A percentile compares a stretch with the other conserved stretches of the same genome.
phyloP scores from a whole-genome alignment of 2,888 invertebrate species.

The Lamproptera curius region DNA sequence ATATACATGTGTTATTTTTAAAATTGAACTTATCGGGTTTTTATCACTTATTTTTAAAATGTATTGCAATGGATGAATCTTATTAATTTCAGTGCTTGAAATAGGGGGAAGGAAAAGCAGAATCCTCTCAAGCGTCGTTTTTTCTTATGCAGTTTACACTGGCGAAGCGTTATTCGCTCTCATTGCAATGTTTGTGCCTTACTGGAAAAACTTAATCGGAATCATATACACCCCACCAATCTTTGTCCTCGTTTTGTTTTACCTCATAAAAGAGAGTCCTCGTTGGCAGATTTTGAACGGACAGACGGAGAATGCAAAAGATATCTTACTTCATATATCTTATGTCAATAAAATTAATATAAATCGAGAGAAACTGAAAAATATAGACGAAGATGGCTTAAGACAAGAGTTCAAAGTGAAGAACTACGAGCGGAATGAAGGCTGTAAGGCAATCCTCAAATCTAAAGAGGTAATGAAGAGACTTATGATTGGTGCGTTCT shows the following conservation, averaged over 20 bases:
- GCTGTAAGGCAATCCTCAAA: constrained; percentile 38
- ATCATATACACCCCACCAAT: constrained; percentile 49
- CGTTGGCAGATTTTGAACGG: constrained; percentile 59
- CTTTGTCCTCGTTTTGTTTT: constrained; percentile 44
- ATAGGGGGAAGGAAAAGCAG: constrained; percentile 47
- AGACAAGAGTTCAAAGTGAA: constrained; percentile 49
- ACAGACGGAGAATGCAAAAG: constrained; percentile 47
- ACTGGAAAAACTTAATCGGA: constrained; percentile 53
- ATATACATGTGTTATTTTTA: too few relatives aligned
- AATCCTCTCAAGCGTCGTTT: constrained; percentile 49
- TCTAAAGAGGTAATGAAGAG: constrained; percentile 51
- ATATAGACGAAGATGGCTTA: constrained; percentile 38
- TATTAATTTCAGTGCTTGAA: too few relatives aligned
- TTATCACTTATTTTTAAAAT: too few relatives aligned
- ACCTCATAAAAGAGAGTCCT: constrained; percentile 51
- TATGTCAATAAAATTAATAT: constrained; percentile 48
- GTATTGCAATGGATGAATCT: too few relatives aligned
- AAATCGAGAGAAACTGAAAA: constrained; percentile 39
- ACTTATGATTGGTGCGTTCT: constrained; percentile 39
- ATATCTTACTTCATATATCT: constrained; percentile 41
- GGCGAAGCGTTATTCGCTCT: constrained; percentile 53
- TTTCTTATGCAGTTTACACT: constrained; percentile 50
- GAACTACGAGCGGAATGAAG: constrained; percentile 42
- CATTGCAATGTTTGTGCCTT: constrained; percentile 50
- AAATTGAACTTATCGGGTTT: too few relatives aligned